Base-by-base conservation (phyloP, 2,113 vertebrate genomes). In the Hemicordylus capensis region DNA sequence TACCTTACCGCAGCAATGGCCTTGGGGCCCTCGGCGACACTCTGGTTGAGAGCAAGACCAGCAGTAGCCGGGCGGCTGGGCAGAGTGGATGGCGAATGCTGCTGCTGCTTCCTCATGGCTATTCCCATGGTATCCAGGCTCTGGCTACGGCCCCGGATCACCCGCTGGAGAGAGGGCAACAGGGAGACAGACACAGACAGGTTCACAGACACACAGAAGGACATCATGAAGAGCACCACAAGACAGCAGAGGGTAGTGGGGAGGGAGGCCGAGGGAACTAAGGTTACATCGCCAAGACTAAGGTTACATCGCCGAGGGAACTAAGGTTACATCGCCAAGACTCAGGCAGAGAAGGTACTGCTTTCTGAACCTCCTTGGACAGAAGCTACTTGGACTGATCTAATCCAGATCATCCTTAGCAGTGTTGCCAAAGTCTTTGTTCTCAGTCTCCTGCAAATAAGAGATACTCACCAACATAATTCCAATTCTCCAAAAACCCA, bases 131-230 rank as follows among this genome's bases (percentile, higher is more conserved):
- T 97, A 91, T 98, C 98, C 92, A 98, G 97, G 31, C 97, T 98
- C 93, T 98, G 97, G 91, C 98, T 98, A 79, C 98, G 95, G 83
- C 98, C 98, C 91, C 98, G 92, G 85, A 98, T 98, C 90, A 98
- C 98, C 89, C 97, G 97, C 98, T 98, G 91, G 86, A 87, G 91
- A 90, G 76, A 76, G 89, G 92, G 76, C 92, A 88, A 90, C 88
- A 94, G 87, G 94, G 87, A 93, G 91, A 92, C 87, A 93, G 89
- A 94, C 89, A 93, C 88, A 93, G 87, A 76, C 88, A 83, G 77
- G 88, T 84, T 87, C 89, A 88, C 76, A 92, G 89, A 93, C 83
- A 89, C 59, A 85, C 6, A 0, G 77, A 58, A 92, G 88, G 86
- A 86, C 34, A 91, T 74, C 31, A 88, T 58, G 83, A 81, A 90